Base-by-base conservation (phyloP, 1,140 invertebrate genomes). In the Drosophila grimshawi region DNA sequence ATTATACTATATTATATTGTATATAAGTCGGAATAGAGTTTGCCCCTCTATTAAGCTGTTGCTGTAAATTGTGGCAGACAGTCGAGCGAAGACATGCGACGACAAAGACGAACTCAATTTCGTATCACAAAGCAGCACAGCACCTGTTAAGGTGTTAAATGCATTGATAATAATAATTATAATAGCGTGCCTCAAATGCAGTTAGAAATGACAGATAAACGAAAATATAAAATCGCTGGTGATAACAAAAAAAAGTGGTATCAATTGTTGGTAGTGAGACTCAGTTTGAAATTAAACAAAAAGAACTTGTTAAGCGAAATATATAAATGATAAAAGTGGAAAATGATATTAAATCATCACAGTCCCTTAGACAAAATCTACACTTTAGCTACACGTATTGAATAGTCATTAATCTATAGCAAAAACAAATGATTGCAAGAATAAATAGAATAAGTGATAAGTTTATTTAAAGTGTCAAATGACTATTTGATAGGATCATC, bases 1-100 rank as follows among this genome's bases (percentile, higher is more conserved):
- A 70, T 48, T 56, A 65, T 56, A 53, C 51, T 65, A 65, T 65
- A 65, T 53, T 64, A 51, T 27, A 41, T 48, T 11, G 37, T 60
- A 10, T 41, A 61, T 60, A 60, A 67, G 56, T 6, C n/a, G 46
- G 35, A 70, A 32, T 46, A 48, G 10, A 46, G 37, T 56, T 33
- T 66, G 33, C 11, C 5, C 43, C 32, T 46, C 8, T 51, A 32
- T 51, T 63, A 39, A 63, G 60, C 60, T 19, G 60, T 29, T 52
- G 52, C 51, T 65, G 49, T 65, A 32, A 65, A 63, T 49, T 61
- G 19, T 19, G 59, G 19, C 33, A 51, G 11, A 62, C 60, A 62
- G 49, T 62, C 19, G 19, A 60, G 43, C 60, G 35, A 46, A 60
- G 10, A 11, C 29, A 32, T 32, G 27, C 32, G 32, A 49, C 49